Base-by-base conservation (phyloP, 2,888 invertebrate species). In the Prosopocoilus inquinatus region DNA sequence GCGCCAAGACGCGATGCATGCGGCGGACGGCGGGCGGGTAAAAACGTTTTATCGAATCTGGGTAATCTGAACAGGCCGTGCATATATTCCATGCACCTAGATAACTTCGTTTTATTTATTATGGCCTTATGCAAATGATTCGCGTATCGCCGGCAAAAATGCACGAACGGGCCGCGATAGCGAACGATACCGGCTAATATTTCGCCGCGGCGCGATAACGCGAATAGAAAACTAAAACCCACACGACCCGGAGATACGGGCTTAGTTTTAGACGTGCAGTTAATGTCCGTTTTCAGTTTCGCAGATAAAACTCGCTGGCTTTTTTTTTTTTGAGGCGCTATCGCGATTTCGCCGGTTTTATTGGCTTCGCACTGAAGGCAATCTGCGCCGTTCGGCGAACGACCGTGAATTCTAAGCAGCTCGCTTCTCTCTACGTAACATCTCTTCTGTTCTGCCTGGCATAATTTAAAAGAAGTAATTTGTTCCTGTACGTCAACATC, bases 41-140 rank as follows among this genome's bases (percentile, higher is more conserved):
- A 28, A 28, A 28, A 28, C 5, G 20, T 3, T 61, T 71, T 73
- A 74, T 74, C 74, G 69, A 68, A 69, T 70, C 71, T 71, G 67
- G 68, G 70, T 72, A 71, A 74, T 73, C 73, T 70, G 64, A 70
- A 61, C 67, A 64, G 65, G 66, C 65, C 70, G 65, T 70, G 70
- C 71, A 72, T 69, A 67, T 63, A 66, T 68, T 64, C 69, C 67
- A 68, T 71, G 68, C 69, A 69, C 70, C 69, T 69, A 72, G 73
- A 73, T 74, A 74, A 73, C 70, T 73, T 70, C 70, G 69, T 69
- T 73, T n/a, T 73, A 75, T 75, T 74, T 75, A 75, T 74, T 75
- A 72, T 73, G 65, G 69, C 72, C 73, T 74, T 74, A 75, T 75
- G 75, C 72, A 75, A 75, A 75, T 75, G 71, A 68, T 67, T 65